phyloP scores from a whole-genome alignment of 2,888 invertebrate genomes.

The Oithona nana region DNA sequence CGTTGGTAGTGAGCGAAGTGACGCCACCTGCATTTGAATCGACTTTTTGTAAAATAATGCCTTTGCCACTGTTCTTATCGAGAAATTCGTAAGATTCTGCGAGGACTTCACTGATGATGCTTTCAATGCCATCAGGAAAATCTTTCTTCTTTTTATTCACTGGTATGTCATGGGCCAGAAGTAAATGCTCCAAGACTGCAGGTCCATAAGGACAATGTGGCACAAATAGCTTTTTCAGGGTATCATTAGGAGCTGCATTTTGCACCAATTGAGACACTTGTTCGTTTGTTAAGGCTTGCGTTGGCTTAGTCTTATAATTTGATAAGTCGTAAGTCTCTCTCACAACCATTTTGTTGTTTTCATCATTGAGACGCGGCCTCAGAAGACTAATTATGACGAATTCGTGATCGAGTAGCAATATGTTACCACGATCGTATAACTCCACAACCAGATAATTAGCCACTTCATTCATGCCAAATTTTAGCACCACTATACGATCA shows the following conservation, averaged over 20 bases:
- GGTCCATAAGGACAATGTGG: constrained; percentile 74
- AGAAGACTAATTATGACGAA: constrained; percentile 80
- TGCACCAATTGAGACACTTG: constrained; percentile 34
- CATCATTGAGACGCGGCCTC: constrained; percentile 36
- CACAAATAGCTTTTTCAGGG: constrained; percentile 58
- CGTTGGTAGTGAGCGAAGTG: constrained; percentile 50
- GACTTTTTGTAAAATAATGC: constrained; percentile 67
- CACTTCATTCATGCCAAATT: constrained; percentile 82
- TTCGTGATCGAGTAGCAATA: constrained; percentile 75
- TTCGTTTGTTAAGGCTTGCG: constrained; percentile 27
- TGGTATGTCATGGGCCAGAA: constrained; percentile 42
- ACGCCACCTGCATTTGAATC: constrained; percentile 44
- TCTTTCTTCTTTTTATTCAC: constrained; percentile 28
- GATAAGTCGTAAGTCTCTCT: constrained; percentile 66
- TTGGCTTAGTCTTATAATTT: constrained; percentile 43
- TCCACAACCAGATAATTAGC: constrained; percentile 89
- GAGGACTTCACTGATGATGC: background rate
- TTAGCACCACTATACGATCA: constrained; percentile 81
- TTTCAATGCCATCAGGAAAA: background rate
- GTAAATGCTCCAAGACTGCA: constrained; percentile 73
- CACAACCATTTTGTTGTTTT: constrained; percentile 11
- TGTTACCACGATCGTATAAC: constrained; percentile 85
- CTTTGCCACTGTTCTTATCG: constrained; percentile 29
- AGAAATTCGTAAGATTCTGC: background rate
- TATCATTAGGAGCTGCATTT: constrained; percentile 48